Percentiles rank a stretch among this genome's conserved stretches.
phyloP scores from a whole-genome alignment of 1,140 invertebrate genomes.

The Andricus grossulariae region DNA sequence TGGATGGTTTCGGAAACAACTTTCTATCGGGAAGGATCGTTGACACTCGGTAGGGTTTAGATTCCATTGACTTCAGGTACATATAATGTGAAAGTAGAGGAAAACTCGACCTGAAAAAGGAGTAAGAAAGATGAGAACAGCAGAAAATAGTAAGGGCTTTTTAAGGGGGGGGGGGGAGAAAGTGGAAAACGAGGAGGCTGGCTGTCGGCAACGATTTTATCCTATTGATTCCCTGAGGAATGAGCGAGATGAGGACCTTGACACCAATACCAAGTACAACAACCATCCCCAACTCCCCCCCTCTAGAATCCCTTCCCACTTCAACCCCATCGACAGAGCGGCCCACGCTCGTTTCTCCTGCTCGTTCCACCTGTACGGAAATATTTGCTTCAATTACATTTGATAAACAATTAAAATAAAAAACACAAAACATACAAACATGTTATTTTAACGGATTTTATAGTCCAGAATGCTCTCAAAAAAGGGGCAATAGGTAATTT shows the following conservation, averaged over 20 bases:
- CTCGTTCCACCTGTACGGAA: background rate
- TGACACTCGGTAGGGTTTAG: background rate
- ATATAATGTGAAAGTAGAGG: background rate
- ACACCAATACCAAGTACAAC: conserved; percentile 55
- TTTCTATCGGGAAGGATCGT: background rate
- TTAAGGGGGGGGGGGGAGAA: background rate
- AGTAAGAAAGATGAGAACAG: background rate
- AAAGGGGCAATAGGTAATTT: too few relatives aligned
- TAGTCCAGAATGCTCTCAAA: too few relatives aligned
- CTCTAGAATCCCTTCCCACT: background rate
- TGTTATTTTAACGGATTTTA: too few relatives aligned
- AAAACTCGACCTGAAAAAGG: background rate
- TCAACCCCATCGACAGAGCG: too few relatives aligned
- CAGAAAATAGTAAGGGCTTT: background rate
- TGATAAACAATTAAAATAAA: too few relatives aligned
- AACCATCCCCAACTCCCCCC: background rate
- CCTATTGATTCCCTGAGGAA: conserved; percentile 59
- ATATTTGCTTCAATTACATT: too few relatives aligned
- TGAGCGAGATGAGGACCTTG: conserved; percentile 61
- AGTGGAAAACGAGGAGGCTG: conserved; percentile 21
- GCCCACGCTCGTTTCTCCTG: background rate
- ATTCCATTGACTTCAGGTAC: background rate
- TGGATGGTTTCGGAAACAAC: too few relatives aligned
- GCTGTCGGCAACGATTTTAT: conserved; percentile 57
- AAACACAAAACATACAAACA: too few relatives aligned